A percentile compares a stretch with the other conserved stretches of the same genome.
Evolutionary conservation across 2,797 vertebrate genomes (phyloP).

Genomic region (Sebastes glaucus): DNA sequence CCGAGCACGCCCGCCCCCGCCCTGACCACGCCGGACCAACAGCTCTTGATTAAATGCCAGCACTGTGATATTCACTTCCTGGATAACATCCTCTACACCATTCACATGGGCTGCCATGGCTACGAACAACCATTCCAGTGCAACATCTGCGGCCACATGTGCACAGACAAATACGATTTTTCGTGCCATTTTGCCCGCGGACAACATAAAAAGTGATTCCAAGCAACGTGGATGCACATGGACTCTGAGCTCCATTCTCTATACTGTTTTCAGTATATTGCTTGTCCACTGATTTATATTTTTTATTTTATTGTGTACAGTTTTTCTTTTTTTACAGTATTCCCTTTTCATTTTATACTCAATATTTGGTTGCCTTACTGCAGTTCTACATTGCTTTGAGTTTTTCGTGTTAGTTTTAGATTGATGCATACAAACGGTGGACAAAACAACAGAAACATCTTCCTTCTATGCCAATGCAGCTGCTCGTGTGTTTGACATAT

Average conservation of each 20-base stretch:
- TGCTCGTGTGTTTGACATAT: neutral
- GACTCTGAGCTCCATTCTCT: neutral
- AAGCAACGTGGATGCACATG: neutral
- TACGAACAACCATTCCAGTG: constrained; percentile 97
- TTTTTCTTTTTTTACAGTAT: neutral
- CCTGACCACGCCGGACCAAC: constrained; percentile 81
- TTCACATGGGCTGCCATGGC: constrained; percentile 98
- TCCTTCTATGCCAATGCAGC: neutral
- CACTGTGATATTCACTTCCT: constrained; percentile 97
- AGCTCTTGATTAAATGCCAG: constrained; percentile 90
- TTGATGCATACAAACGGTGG: neutral
- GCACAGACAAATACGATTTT: constrained; percentile 96
- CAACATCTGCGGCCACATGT: constrained; percentile 96
- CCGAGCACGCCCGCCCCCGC: constrained; percentile 87
- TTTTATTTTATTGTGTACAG: neutral
- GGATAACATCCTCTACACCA: constrained; percentile 97
- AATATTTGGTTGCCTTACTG: constrained; percentile 9
- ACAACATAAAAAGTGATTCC: constrained; percentile 90
- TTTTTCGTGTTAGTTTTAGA: neutral
- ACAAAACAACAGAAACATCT: neutral
- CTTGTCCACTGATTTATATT: neutral
- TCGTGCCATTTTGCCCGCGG: constrained; percentile 98
- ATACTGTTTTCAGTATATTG: neutral
- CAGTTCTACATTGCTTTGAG: neutral
- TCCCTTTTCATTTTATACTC: neutral